Evolutionary conservation across 2,888 invertebrate species (phyloP).

Genomic region (Pardosa pseudoannulata): DNA sequence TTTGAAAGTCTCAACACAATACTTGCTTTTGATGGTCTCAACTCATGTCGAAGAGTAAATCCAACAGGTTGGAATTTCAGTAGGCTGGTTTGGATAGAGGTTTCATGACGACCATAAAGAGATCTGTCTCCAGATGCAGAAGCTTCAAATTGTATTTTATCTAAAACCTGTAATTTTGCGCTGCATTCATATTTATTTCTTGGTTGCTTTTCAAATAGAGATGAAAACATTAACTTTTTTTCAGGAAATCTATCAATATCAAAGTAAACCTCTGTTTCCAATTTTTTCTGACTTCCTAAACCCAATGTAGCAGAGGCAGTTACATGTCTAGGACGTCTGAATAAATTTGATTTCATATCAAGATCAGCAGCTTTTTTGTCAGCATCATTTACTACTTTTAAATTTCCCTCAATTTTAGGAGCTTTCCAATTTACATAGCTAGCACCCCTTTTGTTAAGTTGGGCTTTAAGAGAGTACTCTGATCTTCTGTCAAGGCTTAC

Average conservation of each 20-base stretch:
- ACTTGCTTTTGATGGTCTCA: neutral
- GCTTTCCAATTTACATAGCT: slow-evolving; percentile 29
- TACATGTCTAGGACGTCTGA: slow-evolving; percentile 17
- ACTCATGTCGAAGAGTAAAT: slow-evolving; percentile 4
- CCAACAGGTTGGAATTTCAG: slow-evolving; percentile 26
- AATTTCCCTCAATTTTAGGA: slow-evolving; percentile 32
- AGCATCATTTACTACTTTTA: slow-evolving; percentile 23
- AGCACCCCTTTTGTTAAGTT: slow-evolving; percentile 20
- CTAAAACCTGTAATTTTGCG: slow-evolving; percentile 19
- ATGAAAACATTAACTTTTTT: slow-evolving; percentile 26
- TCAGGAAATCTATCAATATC: slow-evolving; percentile 39
- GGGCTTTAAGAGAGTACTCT: slow-evolving; percentile 33
- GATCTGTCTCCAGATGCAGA: slow-evolving; percentile 22
- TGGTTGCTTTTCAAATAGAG: slow-evolving; percentile 9
- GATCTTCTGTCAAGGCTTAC: slow-evolving; percentile 22
- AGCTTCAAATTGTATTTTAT: slow-evolving; percentile 22
- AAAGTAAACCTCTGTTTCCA: slow-evolving; percentile 1
- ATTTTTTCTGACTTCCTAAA: slow-evolving; percentile 24
- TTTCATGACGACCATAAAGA: slow-evolving; percentile 23
- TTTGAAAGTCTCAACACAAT: neutral
- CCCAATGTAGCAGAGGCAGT: slow-evolving; percentile 19
- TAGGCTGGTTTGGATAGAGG: slow-evolving; percentile 13
- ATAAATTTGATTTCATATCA: slow-evolving; percentile 31
- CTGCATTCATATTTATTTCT: neutral
- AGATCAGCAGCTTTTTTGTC: slow-evolving; percentile 31